Conservation (phyloP, 1,140 invertebrate species). For the Phthorimaea operculella region DNA sequence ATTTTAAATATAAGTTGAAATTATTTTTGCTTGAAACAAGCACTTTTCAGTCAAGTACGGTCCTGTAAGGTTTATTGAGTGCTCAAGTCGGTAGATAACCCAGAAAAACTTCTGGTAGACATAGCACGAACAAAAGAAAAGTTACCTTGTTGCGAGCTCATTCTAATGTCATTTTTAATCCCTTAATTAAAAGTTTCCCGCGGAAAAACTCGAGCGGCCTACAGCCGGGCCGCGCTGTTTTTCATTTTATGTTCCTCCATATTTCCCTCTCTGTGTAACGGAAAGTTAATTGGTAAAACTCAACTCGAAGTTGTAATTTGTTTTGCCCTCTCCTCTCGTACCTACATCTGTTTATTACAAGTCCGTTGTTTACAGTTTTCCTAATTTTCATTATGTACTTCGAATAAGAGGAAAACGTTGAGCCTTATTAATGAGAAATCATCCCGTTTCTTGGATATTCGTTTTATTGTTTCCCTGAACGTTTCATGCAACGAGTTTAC, state of each 20-base stretch:
- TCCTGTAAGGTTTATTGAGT: no score
- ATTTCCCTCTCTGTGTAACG: conserved; percentile 56
- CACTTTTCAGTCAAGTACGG: no score
- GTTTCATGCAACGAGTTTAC: no score
- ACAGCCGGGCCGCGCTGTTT: conserved; percentile 34
- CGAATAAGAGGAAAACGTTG: no score
- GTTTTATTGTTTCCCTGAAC: no score
- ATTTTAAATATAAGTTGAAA: no score
- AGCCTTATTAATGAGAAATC: no score
- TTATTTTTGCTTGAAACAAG: no score
- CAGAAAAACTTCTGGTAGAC: neutral
- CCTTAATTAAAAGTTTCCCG: conserved; percentile 65
- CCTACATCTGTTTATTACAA: conserved; percentile 55
- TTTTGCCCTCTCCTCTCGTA: conserved; percentile 42
- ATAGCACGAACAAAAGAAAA: conserved; percentile 43
- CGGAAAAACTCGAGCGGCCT: conserved; percentile 47
- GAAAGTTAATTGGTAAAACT: conserved; percentile 65
- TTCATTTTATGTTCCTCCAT: conserved; percentile 58
- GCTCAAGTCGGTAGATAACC: no score
- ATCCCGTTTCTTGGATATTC: no score
- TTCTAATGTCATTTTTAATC: conserved; percentile 65
- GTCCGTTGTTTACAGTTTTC: conserved; percentile 38
- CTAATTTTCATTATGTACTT: conserved; percentile 25
- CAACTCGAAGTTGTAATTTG: conserved; percentile 61
- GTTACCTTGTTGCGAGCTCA: conserved; percentile 54